Evolutionary conservation across 2,797 vertebrate species (phyloP).

Genomic region (Gallirallus australis): DNA sequence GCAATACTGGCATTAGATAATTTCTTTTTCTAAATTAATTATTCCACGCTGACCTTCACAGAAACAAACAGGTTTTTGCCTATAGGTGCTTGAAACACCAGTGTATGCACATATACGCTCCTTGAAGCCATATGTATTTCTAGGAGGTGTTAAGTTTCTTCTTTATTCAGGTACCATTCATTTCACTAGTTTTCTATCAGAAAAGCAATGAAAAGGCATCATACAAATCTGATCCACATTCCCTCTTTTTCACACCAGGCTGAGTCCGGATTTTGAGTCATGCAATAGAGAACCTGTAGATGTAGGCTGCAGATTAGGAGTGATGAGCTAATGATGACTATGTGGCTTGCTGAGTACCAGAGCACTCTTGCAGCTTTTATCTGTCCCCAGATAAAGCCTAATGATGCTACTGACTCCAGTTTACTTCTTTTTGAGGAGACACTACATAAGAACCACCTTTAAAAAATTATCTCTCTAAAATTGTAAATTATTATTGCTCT

Average conservation of each 20-base stretch:
- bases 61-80: neutral
- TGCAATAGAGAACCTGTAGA: neutral
- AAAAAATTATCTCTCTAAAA: neutral
- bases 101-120: rapidly evolving
- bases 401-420: neutral
- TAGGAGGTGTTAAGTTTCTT: neutral
- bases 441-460: neutral
- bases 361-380: neutral
- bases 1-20: neutral
- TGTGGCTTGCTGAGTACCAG: neutral
- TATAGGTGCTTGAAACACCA: neutral
- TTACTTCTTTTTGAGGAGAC: neutral
- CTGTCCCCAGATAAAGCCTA: neutral
- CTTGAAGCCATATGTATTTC: neutral
- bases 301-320: neutral
- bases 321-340: neutral
- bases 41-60: neutral
- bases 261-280: neutral
- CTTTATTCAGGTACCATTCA: neutral
- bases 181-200: neutral
- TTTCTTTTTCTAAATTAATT: neutral
- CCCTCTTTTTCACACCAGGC: neutral
- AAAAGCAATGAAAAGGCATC: neutral
- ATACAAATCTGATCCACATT: neutral
- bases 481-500: neutral